Conservation (phyloP, 2,797 vertebrate genomes). For the Vireo griseus region DNA sequence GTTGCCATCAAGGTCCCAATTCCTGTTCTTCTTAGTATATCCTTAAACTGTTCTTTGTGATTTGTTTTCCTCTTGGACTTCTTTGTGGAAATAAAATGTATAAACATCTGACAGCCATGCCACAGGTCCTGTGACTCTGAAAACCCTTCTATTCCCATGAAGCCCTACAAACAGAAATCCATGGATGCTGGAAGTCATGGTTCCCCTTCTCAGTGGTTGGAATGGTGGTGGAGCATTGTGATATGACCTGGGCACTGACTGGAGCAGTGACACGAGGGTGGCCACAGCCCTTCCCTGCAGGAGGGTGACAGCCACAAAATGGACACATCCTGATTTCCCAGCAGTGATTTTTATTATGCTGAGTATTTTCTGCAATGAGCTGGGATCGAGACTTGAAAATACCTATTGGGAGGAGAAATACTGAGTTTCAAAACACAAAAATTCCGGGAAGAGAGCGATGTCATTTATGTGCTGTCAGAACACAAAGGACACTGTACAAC, state of each 20-base stretch:
- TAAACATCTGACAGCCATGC: not conserved
- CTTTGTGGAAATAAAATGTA: not conserved
- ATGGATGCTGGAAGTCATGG: not conserved
- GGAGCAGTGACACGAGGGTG: accelerated
- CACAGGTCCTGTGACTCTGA: accelerated
- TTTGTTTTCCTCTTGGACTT: not conserved
- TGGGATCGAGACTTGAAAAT: not conserved
- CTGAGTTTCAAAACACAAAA: not conserved
- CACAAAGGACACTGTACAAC: not conserved
- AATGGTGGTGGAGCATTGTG: accelerated
- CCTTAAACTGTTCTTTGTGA: not conserved
- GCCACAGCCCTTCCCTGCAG: accelerated
- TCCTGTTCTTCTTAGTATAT: not conserved
- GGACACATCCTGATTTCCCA: not conserved
- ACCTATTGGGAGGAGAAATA: not conserved
- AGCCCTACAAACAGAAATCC: not conserved
- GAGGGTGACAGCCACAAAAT: accelerated
- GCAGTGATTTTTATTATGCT: not conserved
- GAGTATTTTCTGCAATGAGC: not conserved
- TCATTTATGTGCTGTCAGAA: constrained; percentile 2
- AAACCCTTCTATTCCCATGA: not conserved
- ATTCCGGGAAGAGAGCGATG: not conserved
- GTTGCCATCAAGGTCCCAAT: not conserved
- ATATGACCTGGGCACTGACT: accelerated
- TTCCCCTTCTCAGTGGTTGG: not conserved